These are phyloP conservation scores for Leptura quadrifasciata DNA, from an alignment of 2,888 invertebrate species.

Conservation along the genomic window DNA sequence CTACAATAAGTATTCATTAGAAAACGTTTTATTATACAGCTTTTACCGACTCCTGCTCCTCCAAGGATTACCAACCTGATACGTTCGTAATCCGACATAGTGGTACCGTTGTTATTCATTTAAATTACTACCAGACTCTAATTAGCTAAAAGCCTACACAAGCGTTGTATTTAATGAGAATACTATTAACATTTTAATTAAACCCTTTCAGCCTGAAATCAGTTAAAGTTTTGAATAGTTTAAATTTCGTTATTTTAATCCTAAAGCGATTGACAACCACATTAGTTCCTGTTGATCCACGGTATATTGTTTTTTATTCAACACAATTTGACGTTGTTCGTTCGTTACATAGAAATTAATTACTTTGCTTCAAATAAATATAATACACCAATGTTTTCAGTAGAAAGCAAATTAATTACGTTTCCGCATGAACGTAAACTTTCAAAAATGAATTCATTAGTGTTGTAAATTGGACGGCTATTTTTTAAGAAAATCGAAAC, in stretches of 20 bases:
- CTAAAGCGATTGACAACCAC: slow-evolving; percentile 22
- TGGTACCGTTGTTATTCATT: slow-evolving; percentile 72
- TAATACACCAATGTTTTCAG: neutral
- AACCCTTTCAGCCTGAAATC: slow-evolving; percentile 11
- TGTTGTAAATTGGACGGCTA: neutral
- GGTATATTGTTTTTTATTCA: slow-evolving; percentile 19
- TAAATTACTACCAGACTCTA: slow-evolving; percentile 26
- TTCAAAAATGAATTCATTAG: neutral
- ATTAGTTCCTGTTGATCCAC: slow-evolving; percentile 23
- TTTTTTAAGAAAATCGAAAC: neutral
- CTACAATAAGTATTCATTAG: slow-evolving; percentile 87
- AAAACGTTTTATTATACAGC: slow-evolving; percentile 87
- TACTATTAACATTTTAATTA: slow-evolving; percentile 32
- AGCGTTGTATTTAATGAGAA: slow-evolving; percentile 10
- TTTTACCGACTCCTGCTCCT: slow-evolving; percentile 89
- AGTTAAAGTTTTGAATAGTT: neutral
- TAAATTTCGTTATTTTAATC: slow-evolving; percentile 2
- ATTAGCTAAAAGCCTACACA: slow-evolving; percentile 5
- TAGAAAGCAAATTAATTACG: neutral
- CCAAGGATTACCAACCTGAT: slow-evolving; percentile 90
- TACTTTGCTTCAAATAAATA: neutral
- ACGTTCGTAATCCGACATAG: slow-evolving; percentile 84
- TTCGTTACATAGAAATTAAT: slow-evolving; percentile 1
- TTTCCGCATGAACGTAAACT: neutral
- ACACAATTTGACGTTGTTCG: neutral